Percentiles rank a stretch among this genome's conserved stretches.
Evolutionary conservation across 1,140 invertebrate genomes (phyloP).

Genomic region (Paracyclopina nana): DNA sequence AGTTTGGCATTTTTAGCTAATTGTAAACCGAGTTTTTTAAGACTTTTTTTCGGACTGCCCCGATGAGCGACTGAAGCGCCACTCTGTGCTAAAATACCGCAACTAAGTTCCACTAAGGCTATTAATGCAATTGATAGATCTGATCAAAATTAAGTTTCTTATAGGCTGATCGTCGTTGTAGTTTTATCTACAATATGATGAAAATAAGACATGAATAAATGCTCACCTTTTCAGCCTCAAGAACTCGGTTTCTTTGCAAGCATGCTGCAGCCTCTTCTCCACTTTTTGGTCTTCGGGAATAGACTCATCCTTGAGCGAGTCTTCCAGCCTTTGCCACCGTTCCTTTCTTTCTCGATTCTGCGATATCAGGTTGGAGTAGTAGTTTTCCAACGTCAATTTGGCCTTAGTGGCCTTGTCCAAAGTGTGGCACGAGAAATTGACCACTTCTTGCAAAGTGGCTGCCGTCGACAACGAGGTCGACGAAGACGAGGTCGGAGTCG

Average conservation of each 20-base stretch:
- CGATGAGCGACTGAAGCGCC: too few species aligned
- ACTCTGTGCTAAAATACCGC: too few species aligned
- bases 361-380: constrained; percentile 91
- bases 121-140: too few species aligned
- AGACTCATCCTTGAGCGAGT: constrained; percentile 20
- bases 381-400: constrained; percentile 96
- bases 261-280: constrained; percentile 32
- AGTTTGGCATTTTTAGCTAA: too few species aligned
- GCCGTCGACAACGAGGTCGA: background rate
- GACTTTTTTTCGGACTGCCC: too few species aligned
- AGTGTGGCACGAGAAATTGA: constrained; percentile 84
- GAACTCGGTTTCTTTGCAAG: constrained; percentile 41
- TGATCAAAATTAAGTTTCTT: too few species aligned
- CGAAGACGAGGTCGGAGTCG: background rate
- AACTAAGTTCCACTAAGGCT: too few species aligned
- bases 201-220: too few species aligned
- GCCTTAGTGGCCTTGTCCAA: constrained; percentile 97
- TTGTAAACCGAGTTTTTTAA: too few species aligned
- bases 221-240: constrained; percentile 37
- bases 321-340: constrained; percentile 32
- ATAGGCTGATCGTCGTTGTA: too few species aligned
- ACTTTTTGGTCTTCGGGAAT: constrained; percentile 23
- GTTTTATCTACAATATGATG: too few species aligned
- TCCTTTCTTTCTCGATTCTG: constrained; percentile 93
- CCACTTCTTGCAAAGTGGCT: constrained; percentile 18